These are phyloP conservation scores for Gryllus bimaculatus DNA, from an alignment of 1,140 invertebrate genomes.

Conservation along the genomic window DNA sequence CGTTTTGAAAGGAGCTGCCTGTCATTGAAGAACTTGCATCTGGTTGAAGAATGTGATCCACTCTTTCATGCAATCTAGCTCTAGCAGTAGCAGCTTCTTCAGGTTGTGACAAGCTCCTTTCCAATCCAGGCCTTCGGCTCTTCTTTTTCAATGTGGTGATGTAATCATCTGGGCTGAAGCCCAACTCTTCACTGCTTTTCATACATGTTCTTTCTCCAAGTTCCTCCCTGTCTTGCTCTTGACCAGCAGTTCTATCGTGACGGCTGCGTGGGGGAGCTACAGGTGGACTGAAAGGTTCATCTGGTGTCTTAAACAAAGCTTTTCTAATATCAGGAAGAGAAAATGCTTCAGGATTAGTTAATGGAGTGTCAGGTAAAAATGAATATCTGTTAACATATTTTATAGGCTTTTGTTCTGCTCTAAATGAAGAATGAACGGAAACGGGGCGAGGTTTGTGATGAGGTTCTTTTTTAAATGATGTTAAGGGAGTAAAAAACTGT, in stretches of 20 bases:
- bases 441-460: slow-evolving; percentile 22
- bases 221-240: slow-evolving; percentile 46
- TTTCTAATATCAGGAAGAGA: slow-evolving; percentile 30
- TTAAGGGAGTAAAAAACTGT: slow-evolving; percentile 24
- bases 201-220: slow-evolving; percentile 55
- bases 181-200: slow-evolving; percentile 61
- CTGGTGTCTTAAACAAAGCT: slow-evolving; percentile 26
- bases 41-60: neutral
- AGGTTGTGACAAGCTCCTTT: slow-evolving; percentile 7
- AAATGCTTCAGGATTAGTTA: slow-evolving; percentile 31
- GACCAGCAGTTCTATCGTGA: slow-evolving; percentile 40
- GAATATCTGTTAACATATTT: slow-evolving; percentile 17
- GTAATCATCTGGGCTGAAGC: slow-evolving; percentile 61
- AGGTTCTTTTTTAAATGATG: slow-evolving; percentile 23
- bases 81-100: neutral
- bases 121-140: slow-evolving; percentile 16
- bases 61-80: neutral
- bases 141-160: slow-evolving; percentile 45
- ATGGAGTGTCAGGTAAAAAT: slow-evolving; percentile 27
- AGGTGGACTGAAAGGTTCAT: slow-evolving; percentile 37
- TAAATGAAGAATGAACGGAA: slow-evolving; percentile 25
- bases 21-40: neutral
- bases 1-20: neutral
- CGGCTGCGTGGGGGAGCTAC: slow-evolving; percentile 37
- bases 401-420: slow-evolving; percentile 7